Conservation (phyloP, 2,797 vertebrate genomes). For the Girardinus metallicus region DNA sequence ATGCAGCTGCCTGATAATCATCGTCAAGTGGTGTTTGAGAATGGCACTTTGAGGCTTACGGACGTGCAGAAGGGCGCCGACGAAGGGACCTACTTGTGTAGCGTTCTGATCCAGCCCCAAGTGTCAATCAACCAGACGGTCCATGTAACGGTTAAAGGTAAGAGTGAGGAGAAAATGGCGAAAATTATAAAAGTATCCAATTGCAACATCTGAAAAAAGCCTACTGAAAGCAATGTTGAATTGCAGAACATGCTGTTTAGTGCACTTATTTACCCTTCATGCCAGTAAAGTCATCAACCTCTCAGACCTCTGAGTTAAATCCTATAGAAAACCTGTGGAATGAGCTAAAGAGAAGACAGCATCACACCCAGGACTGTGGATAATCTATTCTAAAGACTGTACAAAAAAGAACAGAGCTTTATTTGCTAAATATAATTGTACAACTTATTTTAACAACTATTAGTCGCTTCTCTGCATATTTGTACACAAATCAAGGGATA, state of each 20-base stretch:
- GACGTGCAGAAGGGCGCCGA: conserved; percentile 98
- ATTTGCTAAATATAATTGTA: background rate
- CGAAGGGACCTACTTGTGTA: conserved; percentile 96
- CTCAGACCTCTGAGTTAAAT: background rate
- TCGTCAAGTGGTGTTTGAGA: conserved; percentile 97
- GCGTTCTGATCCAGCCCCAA: conserved; percentile 97
- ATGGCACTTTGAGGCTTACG: conserved; percentile 94
- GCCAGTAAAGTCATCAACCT: background rate
- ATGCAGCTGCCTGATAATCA: conserved; percentile 97
- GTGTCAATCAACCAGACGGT: conserved; percentile 98
- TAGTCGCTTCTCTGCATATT: background rate
- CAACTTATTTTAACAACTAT: background rate
- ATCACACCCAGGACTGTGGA: background rate
- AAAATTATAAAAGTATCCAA: background rate
- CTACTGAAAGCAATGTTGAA: background rate
- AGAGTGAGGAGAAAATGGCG: background rate
- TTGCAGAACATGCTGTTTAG: background rate
- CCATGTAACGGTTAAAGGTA: conserved; percentile 97
- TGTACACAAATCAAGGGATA: background rate
- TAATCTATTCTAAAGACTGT: background rate
- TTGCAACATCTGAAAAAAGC: background rate
- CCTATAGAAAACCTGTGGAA: background rate
- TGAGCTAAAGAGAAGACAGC: background rate
- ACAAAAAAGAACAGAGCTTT: background rate
- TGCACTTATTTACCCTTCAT: background rate